These are phyloP conservation scores for Spicauda simplicius DNA, from an alignment of 2,888 invertebrate species.

Conservation along the genomic window DNA sequence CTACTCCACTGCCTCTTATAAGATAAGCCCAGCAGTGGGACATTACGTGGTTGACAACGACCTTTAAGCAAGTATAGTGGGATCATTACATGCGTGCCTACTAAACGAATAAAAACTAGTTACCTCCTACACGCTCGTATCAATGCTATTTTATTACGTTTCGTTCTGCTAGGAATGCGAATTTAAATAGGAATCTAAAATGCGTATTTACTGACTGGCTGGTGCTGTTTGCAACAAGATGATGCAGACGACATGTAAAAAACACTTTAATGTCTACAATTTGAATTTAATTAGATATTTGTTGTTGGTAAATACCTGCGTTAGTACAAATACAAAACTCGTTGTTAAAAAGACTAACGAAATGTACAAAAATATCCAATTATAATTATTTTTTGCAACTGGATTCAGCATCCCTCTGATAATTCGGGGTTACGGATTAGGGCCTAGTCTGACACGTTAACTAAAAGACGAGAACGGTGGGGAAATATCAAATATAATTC, in stretches of 20 bases:
- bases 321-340: no score
- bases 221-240: conserved; percentile 21
- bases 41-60: background rate
- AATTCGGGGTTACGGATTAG: no score
- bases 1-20: no score
- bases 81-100: conserved; percentile 5
- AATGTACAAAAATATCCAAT: no score
- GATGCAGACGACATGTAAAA: conserved; percentile 9
- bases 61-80: background rate
- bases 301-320: background rate
- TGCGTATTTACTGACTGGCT: conserved; percentile 16
- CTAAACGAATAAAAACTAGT: conserved; percentile 8
- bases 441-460: no score
- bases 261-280: background rate
- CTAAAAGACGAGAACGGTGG: no score
- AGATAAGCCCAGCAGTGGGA: no score
- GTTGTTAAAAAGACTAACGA: no score
- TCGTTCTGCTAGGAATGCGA: conserved; percentile 31
- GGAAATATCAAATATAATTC: no score
- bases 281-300: background rate
- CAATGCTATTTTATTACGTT: conserved; percentile 31
- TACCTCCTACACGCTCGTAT: conserved; percentile 27
- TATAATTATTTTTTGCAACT: no score
- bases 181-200: conserved; percentile 33
- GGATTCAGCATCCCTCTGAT: no score